Base-by-base conservation (phyloP, 1,140 invertebrate genomes). In the Magallana angulata region DNA sequence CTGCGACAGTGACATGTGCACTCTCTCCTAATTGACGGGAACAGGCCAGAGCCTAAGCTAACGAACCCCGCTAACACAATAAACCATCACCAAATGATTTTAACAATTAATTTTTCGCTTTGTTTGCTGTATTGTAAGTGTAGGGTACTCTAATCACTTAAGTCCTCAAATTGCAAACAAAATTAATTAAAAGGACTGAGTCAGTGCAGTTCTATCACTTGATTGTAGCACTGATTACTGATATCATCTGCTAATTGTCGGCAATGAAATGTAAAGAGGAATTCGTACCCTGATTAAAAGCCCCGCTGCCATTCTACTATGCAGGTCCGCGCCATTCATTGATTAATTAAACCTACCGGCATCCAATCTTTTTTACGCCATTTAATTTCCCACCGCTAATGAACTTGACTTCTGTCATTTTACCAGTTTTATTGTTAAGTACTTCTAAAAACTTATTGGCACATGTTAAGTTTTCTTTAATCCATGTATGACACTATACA, bases 201-300 rank as follows among this genome's bases (percentile, higher is more conserved):
- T 76, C 68, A 76, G 68, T 76, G 68, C 24, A 18, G 68, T 30
- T 76, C 18, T 36, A 76, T 76, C 68, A 76, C 24, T 76, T 76
- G 68, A 76, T 76, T 76, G 68, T 76, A 24, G 68, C 0, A 7
- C 24, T 30, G 68, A 76, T 76, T 76, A 76, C 18, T 30, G 68
- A 76, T 76, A 76, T 76, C 68, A 76, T 76, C 68, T 76, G 68
- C 68, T 76, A 76, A 76, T 76, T 76, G 68, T 76, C 68, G 7
- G 68, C 24, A 76, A 76, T 76, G 68, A 76, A 76, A 76, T 76
- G 68, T 76, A 76, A 76, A 76, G 68, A 76, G 68, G 68, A 76
- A 36, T 76, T 18, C 68, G 24, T 36, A 76, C 68, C 68, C 68
- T 30, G 18, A 62, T 62, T 62, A 62, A 62, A 62, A 62, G 60